Evolutionary conservation across 2,797 vertebrate genomes (phyloP).

Genomic region (Protonibea diacanthus): DNA sequence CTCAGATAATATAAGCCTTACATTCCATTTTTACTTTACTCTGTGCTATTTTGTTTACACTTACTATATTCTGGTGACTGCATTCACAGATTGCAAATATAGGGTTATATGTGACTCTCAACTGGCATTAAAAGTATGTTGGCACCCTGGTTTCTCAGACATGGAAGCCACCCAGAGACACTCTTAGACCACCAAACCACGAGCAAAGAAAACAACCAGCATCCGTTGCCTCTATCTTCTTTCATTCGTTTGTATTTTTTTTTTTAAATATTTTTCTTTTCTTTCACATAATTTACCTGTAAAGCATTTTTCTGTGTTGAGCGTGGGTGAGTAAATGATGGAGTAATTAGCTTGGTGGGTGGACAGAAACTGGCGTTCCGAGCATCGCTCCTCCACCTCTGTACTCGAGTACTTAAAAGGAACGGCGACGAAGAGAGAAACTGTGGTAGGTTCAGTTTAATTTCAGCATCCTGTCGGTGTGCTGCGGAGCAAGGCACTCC

Average conservation of each 20-base stretch:
- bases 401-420: background rate
- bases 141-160: background rate
- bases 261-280: background rate
- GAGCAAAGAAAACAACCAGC: background rate
- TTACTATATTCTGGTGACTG: background rate
- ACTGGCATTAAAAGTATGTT: background rate
- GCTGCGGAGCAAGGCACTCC: conserved; percentile 27
- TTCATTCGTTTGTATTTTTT: background rate
- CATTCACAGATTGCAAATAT: background rate
- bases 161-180: background rate
- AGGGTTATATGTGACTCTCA: background rate
- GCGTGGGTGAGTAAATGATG: conserved; percentile 21
- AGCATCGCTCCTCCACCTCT: background rate
- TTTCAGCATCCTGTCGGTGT: conserved; percentile 6
- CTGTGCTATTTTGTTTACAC: background rate
- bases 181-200: background rate
- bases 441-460: background rate
- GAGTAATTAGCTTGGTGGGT: conserved; percentile 39
- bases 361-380: conserved; percentile 3
- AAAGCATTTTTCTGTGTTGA: conserved; percentile 5
- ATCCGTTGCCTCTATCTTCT: background rate
- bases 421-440: conserved; percentile 4
- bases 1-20: background rate
- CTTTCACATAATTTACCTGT: background rate
- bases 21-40: background rate